phyloP scores from a whole-genome alignment of 2,888 invertebrate species.

The Hybos culiciformis region DNA sequence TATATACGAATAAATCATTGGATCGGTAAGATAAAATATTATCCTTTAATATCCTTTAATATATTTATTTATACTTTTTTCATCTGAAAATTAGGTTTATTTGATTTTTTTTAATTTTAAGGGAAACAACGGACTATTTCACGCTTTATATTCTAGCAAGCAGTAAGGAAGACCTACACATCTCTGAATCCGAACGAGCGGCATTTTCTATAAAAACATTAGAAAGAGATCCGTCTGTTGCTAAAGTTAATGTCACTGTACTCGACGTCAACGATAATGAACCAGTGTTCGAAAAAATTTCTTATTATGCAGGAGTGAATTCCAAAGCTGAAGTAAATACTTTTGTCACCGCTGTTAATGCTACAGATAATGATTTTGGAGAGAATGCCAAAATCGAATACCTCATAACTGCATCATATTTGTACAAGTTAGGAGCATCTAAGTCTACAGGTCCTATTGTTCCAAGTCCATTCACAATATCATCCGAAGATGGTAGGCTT shows the following conservation, averaged over 20 bases:
- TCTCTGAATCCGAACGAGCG: slow-evolving; percentile 37
- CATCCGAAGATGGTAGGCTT: slow-evolving; percentile 32
- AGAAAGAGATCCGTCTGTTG: slow-evolving; percentile 51
- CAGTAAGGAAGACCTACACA: slow-evolving; percentile 64
- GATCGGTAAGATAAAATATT: slow-evolving; percentile 42
- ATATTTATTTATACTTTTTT: neutral
- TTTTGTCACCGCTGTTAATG: slow-evolving; percentile 58
- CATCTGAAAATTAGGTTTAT: too few species aligned
- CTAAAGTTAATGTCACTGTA: slow-evolving; percentile 55
- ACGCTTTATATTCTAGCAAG: slow-evolving; percentile 67
- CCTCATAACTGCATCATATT: slow-evolving; percentile 64
- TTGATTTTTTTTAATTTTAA: slow-evolving; percentile 20
- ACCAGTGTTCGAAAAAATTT: slow-evolving; percentile 51
- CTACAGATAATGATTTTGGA: slow-evolving; percentile 69
- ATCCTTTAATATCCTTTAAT: neutral
- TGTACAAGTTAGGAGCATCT: slow-evolving; percentile 64
- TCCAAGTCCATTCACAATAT: slow-evolving; percentile 55
- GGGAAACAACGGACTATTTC: slow-evolving; percentile 63
- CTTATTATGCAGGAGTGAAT: slow-evolving; percentile 48
- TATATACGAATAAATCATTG: slow-evolving; percentile 64
- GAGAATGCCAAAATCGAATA: slow-evolving; percentile 72
- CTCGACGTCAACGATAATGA: slow-evolving; percentile 76
- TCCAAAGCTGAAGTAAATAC: slow-evolving; percentile 65
- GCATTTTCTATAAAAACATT: slow-evolving; percentile 36
- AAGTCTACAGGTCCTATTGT: slow-evolving; percentile 73